Conservation (phyloP, 2,113 vertebrate genomes). For the Talpa occidentalis region DNA sequence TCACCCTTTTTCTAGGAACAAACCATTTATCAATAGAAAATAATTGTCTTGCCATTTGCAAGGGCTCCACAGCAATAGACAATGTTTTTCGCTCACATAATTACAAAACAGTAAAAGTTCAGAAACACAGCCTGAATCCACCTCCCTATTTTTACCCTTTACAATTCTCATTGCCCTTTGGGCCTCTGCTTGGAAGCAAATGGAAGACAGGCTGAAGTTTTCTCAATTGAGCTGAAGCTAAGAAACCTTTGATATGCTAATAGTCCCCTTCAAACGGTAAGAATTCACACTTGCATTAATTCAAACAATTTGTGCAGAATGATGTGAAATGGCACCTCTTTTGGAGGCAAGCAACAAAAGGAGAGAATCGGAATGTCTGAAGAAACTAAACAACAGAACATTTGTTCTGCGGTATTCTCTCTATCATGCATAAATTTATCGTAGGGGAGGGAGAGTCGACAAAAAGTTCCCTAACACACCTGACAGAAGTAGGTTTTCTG, state of each 20-base stretch:
- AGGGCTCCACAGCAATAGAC: conserved; percentile 82
- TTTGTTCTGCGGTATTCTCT: conserved; percentile 86
- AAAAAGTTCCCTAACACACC: conserved; percentile 81
- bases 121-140: conserved; percentile 88
- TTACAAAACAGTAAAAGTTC: conserved; percentile 88
- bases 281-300: conserved; percentile 95
- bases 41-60: conserved; percentile 85
- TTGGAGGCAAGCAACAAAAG: conserved; percentile 88
- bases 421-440: conserved; percentile 74
- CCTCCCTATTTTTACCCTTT: conserved; percentile 88
- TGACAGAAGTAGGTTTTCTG: conserved; percentile 75
- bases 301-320: conserved; percentile 93
- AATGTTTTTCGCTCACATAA: conserved; percentile 86
- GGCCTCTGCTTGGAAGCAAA: conserved; percentile 92
- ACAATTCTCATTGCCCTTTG: conserved; percentile 90
- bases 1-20: conserved; percentile 85
- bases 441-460: conserved; percentile 59
- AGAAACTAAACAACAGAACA: conserved; percentile 85
- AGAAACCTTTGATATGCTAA: conserved; percentile 98
- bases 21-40: conserved; percentile 86
- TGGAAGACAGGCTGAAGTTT: conserved; percentile 91
- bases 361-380: conserved; percentile 83
- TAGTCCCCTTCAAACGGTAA: conserved; percentile 93
- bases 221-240: conserved; percentile 91
- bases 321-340: conserved; percentile 91